Base-by-base conservation (phyloP, 2,113 vertebrate genomes). In the Hydrolagus affinis region DNA sequence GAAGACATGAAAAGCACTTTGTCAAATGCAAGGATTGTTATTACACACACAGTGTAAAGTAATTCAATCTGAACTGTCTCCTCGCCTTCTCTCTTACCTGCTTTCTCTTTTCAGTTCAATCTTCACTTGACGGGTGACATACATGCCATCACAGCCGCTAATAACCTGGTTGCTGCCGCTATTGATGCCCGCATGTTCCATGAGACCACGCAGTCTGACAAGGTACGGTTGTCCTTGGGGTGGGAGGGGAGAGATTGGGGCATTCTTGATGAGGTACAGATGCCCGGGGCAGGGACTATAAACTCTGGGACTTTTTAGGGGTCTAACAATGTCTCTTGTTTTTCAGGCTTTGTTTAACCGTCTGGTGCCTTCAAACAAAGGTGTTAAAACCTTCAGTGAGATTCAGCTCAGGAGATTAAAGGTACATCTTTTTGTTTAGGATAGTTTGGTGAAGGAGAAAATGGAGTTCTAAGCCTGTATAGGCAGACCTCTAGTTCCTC, bases 41-140 rank as follows among this genome's bases (percentile, higher is more conserved):
- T n/a, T 44, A 1, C 44, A 44, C 44, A 44, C 44, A 44, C 44
- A 44, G 44, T 44, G 44, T 44, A 44, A 44, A 44, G 44, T 44
- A 6, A 44, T 44, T 44, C 44, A 44, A 6, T 44, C 44, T 44
- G 44, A 44, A 70, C 73, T 86, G 76, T 85, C 77, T 60, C 70
- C 71, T 86, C 32, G 85, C 23, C 11, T 8, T 7, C 0, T 21
- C 15, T 15, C 56, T 11, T 75, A 25, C 1, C 23, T 68, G 57
- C n/a, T 86, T 62, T 78, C 19, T 88, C 76, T 87, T 57, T 90
- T 25, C 70, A 99, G 98, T 99, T 99, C 90, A 99, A 99, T 91
- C 97, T 99, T 80, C 98, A 99, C 88, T 97, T 99, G 87, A 99
- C 98, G 0, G 98, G 98, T 23, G 98, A 99, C 89, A 98, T 98